Conservation (phyloP, 2,888 invertebrate genomes). For the Geophilus truncorum region DNA sequence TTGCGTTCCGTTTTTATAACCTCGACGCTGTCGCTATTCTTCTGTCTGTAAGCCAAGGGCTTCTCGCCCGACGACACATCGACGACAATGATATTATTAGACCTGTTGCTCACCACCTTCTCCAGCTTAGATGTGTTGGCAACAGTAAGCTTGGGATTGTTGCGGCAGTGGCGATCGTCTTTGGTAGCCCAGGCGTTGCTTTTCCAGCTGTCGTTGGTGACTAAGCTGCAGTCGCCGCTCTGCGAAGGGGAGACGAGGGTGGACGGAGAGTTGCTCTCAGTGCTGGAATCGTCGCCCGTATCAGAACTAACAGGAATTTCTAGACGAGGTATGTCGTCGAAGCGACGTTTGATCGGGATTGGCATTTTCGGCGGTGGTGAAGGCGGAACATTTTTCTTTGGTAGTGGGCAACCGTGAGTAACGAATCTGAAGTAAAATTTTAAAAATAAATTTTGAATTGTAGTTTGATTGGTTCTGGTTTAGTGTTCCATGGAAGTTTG, state of each 20-base stretch:
- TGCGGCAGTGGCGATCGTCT: background rate
- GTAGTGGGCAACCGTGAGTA: background rate
- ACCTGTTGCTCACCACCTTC: too few relatives aligned
- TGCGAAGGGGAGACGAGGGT: background rate
- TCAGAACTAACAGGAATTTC: background rate
- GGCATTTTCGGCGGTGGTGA: background rate
- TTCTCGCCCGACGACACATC: background rate
- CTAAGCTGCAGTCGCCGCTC: background rate
- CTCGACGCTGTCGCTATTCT: too few relatives aligned
- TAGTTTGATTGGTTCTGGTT: too few relatives aligned
- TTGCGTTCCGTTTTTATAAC: too few relatives aligned
- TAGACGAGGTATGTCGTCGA: background rate
- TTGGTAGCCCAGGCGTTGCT: background rate
- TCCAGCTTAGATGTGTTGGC: background rate
- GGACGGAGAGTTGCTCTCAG: background rate
- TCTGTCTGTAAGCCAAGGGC: too few relatives aligned
- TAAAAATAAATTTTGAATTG: too few relatives aligned
- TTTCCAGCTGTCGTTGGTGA: background rate
- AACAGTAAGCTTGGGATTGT: background rate
- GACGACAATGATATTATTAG: background rate
- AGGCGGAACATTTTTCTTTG: background rate
- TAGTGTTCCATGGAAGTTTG: too few relatives aligned
- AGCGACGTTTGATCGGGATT: background rate
- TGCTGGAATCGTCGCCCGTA: background rate
- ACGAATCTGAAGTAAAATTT: background rate